Evolutionary conservation across 2,888 invertebrate species (phyloP).

Genomic region (Odontocerum albicorne): DNA sequence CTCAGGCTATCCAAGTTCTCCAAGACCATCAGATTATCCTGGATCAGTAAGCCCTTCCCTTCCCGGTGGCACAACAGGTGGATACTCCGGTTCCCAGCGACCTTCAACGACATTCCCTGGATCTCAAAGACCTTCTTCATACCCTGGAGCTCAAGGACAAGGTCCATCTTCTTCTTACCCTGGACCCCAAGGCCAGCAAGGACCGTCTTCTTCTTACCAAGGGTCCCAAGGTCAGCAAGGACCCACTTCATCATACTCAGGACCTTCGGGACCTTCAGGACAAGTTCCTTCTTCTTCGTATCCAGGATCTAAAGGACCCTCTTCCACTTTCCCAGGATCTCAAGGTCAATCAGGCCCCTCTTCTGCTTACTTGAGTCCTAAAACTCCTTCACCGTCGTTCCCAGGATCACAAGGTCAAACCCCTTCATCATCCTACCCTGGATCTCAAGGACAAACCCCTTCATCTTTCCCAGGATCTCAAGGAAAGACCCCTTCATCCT

Average conservation of each 20-base stretch:
- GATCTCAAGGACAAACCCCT: slow-evolving; percentile 36
- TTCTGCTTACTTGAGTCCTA: slow-evolving; percentile 37
- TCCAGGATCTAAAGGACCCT: slow-evolving; percentile 36
- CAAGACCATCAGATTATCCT: too few species aligned
- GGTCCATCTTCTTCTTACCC: slow-evolving; percentile 40
- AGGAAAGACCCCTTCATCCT: slow-evolving; percentile 38
- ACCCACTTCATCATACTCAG: slow-evolving; percentile 36
- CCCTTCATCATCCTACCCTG: slow-evolving; percentile 34
- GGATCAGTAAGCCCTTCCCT: slow-evolving; percentile 41
- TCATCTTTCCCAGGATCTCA: slow-evolving; percentile 34
- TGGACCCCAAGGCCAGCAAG: slow-evolving; percentile 36
- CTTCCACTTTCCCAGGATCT: slow-evolving; percentile 36
- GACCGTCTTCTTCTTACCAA: slow-evolving; percentile 38
- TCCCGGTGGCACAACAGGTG: slow-evolving; percentile 38
- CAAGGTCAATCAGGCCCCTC: slow-evolving; percentile 40
- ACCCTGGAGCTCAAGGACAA: slow-evolving; percentile 34
- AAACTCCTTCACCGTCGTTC: slow-evolving; percentile 40
- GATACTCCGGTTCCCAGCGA: slow-evolving; percentile 36
- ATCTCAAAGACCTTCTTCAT: slow-evolving; percentile 36
- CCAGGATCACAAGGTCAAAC: slow-evolving; percentile 36
- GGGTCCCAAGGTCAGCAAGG: too few species aligned
- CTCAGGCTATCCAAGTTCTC: slow-evolving; percentile 33
- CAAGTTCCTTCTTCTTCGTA: slow-evolving; percentile 40
- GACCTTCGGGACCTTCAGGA: slow-evolving; percentile 38
- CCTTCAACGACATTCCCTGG: slow-evolving; percentile 39